These are phyloP conservation scores for Dicycla oo DNA, from an alignment of 2,888 invertebrate genomes.

Conservation along the genomic window DNA sequence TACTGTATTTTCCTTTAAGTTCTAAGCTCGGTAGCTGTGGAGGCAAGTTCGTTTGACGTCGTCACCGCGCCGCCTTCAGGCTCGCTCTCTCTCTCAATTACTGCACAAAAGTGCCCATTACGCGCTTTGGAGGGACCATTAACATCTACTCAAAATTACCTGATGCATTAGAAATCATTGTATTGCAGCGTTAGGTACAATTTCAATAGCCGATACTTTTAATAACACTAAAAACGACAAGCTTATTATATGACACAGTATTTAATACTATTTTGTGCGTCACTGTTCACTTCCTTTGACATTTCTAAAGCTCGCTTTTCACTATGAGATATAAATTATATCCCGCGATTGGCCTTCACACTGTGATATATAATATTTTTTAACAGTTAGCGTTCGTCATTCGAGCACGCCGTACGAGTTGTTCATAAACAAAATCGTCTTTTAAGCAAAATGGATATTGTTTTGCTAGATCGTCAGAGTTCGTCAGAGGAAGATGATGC, in stretches of 20 bases:
- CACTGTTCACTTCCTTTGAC: background rate
- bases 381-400: too few species aligned
- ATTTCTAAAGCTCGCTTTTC: too few species aligned
- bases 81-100: slow-evolving; percentile 54
- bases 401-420: too few species aligned
- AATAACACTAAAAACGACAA: background rate
- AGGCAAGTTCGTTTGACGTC: slow-evolving; percentile 23
- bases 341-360: too few species aligned
- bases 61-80: slow-evolving; percentile 12
- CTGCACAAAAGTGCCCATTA: slow-evolving; percentile 37
- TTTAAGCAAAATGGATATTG: too few species aligned
- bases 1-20: background rate
- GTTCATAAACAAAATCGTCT: too few species aligned
- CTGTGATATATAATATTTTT: too few species aligned
- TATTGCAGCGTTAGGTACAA: background rate
- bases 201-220: background rate
- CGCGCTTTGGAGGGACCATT: slow-evolving; percentile 19
- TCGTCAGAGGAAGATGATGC: too few species aligned
- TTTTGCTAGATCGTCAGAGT: too few species aligned
- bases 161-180: slow-evolving; percentile 8
- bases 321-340: too few species aligned
- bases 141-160: slow-evolving; percentile 27
- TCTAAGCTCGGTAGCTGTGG: slow-evolving; percentile 1
- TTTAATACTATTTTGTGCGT: background rate
- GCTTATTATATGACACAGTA: background rate